A percentile compares a stretch with the other conserved stretches of the same genome.
These are phyloP conservation scores for Dasysyrphus tricinctus DNA, from an alignment of 2,888 invertebrate genomes.

Conservation along the genomic window DNA sequence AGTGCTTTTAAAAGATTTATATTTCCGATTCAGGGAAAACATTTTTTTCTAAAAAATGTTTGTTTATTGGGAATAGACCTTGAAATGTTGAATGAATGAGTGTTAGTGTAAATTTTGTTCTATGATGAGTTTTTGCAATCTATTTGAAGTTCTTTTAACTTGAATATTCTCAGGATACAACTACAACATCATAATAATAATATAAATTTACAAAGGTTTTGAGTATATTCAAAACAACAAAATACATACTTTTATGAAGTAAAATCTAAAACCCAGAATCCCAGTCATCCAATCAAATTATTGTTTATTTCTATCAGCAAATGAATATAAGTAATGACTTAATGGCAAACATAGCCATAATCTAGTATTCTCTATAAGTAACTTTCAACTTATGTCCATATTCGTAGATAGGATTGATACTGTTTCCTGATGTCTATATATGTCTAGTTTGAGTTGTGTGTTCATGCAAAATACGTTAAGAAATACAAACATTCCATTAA, in stretches of 20 bases:
- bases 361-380: constrained; percentile 51
- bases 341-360: constrained; percentile 42
- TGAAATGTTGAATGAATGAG: no score
- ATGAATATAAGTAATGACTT: constrained; percentile 44
- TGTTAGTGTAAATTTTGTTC: no score
- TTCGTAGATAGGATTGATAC: constrained; percentile 22
- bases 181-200: constrained; percentile 3
- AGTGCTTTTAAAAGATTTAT: background rate
- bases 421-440: background rate
- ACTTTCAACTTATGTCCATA: constrained; percentile 50
- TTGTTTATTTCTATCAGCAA: background rate
- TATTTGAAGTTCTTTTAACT: background rate
- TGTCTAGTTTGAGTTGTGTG: constrained; percentile 1
- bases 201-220: constrained; percentile 7
- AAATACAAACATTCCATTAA: constrained; percentile 65
- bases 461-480: constrained; percentile 52
- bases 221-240: background rate
- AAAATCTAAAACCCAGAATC: background rate
- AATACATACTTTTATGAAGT: background rate
- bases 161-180: background rate
- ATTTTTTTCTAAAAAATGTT: background rate
- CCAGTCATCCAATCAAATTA: background rate
- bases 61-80: no score
- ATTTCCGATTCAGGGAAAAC: background rate
- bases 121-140: no score